Percentiles rank a stretch among this genome's conserved stretches.
These are phyloP conservation scores for Corapipo altera DNA, from an alignment of 2,113 vertebrate genomes.

Conservation along the genomic window DNA sequence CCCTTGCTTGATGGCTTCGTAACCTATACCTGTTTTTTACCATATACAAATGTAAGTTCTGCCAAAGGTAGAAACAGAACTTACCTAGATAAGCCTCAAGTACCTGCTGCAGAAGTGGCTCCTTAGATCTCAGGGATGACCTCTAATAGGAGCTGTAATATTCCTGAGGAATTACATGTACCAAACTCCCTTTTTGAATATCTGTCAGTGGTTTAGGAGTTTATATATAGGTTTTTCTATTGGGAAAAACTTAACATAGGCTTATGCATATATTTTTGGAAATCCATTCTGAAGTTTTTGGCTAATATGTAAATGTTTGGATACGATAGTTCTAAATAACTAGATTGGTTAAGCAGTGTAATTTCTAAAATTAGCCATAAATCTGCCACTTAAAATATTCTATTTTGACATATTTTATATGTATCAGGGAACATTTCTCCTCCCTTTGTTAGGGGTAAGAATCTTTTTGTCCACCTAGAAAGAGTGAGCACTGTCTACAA, in stretches of 20 bases:
- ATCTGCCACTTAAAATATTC: background rate
- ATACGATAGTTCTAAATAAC: background rate
- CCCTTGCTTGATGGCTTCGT: background rate
- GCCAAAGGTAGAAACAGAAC: background rate
- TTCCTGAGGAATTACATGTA: background rate
- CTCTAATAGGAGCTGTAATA: background rate
- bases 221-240: background rate
- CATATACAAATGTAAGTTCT: background rate
- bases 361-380: background rate
- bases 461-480: background rate
- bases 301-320: background rate
- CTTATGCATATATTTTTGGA: background rate
- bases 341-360: background rate
- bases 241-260: background rate
- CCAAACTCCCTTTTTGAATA: background rate
- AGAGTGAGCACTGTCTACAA: background rate
- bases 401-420: background rate
- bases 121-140: background rate
- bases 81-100: background rate
- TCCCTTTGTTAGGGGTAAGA: background rate
- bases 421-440: background rate
- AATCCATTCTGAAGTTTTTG: background rate
- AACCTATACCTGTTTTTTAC: accelerated
- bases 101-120: background rate
- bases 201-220: background rate